Base-by-base conservation (phyloP, 2,797 vertebrate genomes). In the Epinephelus awoara region DNA sequence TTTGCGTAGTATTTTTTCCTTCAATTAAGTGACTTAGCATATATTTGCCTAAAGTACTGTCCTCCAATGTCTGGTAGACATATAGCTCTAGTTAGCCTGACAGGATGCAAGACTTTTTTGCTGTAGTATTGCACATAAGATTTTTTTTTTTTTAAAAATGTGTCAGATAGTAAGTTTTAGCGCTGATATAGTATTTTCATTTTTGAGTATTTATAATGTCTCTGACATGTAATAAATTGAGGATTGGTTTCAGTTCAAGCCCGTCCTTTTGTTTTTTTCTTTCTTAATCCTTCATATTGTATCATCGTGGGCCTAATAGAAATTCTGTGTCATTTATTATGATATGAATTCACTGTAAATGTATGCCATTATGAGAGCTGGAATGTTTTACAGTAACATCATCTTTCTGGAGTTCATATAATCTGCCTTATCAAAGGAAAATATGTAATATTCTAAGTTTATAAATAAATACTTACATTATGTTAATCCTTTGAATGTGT, bases 171-270 rank as follows among this genome's bases (percentile, higher is more conserved):
- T 93, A 86, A 38, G 76, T 87, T 84, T 88, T 88, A 89, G 89
- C 64, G 86, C 90, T 92, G 81, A 87, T 87, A 88, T 42, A 64
- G 88, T 91, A 88, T 88, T 91, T 91, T 79, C 11, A 65, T 81
- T 86, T 91, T 82, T 74, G 67, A 92, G 82, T 93, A 94, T 93
- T 94, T 93, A 88, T 87, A 91, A 89, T 91, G 89, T 94, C 87
- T 88, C 89, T 89, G 91, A 89, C 58, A 86, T 94, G 91, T 93
- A 91, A 92, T 92, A 89, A 89, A 92, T 59, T 79, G 80, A 86
- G 80, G 88, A 83, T 85, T 85, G 70, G 56, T 74, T 79, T 83
- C 54, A 3, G 67, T 74, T 85, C 47, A 69, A 89, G 80, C 75
- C 80, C 65, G 47, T 86, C 40, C 75, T 86, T 79, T 64, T 81